Percentiles rank a stretch among this genome's conserved stretches.
These are phyloP conservation scores for Eudyptes chrysolophus DNA, from an alignment of 2,113 vertebrate genomes.

Conservation along the genomic window DNA sequence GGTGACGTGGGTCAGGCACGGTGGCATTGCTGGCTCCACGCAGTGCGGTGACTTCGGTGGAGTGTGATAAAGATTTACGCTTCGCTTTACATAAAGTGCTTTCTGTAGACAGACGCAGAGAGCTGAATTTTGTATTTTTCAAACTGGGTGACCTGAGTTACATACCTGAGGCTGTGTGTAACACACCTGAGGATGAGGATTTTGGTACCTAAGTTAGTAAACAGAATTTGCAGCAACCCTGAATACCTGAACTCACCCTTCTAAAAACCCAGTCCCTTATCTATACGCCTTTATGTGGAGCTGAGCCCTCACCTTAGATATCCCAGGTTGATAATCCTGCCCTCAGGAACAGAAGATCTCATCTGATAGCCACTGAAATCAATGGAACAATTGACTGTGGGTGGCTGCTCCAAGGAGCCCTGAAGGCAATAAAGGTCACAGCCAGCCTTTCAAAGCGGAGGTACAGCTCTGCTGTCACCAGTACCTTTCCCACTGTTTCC, in stretches of 20 bases:
- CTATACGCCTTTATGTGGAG: not conserved
- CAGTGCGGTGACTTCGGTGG: fast-evolving
- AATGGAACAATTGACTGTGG: slow-evolving; percentile 38
- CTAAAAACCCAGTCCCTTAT: not conserved
- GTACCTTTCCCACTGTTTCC: not conserved
- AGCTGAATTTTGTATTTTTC: not conserved
- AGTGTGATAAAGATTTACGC: not conserved
- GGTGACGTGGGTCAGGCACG: fast-evolving
- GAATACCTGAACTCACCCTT: not conserved
- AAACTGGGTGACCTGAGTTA: not conserved
- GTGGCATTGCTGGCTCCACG: not conserved
- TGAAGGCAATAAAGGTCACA: not conserved
- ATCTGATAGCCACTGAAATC: not conserved
- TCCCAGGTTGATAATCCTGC: slow-evolving; percentile 1
- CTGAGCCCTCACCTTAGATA: slow-evolving; percentile 7
- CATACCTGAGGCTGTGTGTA: not conserved
- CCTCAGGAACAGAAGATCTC: slow-evolving; percentile 8
- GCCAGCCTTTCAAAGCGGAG: not conserved
- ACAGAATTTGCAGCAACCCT: not conserved
- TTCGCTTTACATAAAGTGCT: not conserved
- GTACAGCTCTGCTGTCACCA: not conserved
- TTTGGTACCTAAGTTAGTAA: not conserved
- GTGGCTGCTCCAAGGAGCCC: slow-evolving; percentile 40
- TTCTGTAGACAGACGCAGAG: not conserved
- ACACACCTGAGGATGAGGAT: not conserved